A percentile compares a stretch with the other conserved stretches of the same genome.
Conservation (phyloP, 2,888 invertebrate species). For the Strigamia crassipes region DNA sequence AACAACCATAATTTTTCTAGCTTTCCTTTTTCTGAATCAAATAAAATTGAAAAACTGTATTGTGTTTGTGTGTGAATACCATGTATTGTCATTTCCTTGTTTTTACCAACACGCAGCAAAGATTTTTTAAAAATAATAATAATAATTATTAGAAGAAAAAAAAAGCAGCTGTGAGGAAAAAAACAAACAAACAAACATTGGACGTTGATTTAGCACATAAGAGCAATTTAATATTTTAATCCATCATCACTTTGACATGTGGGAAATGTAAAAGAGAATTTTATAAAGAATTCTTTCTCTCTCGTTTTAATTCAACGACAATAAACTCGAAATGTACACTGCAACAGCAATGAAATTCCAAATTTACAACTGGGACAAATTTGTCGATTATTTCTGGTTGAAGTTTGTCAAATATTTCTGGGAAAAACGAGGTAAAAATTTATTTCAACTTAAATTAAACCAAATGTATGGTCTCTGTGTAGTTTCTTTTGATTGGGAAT, state of each 20-base stretch:
- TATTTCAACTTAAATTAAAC: background rate
- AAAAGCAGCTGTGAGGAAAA: background rate
- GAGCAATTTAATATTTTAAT: background rate
- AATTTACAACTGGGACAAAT: background rate
- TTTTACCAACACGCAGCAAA: too few species aligned
- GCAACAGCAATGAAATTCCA: background rate
- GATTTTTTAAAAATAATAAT: too few species aligned
- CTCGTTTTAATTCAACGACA: background rate
- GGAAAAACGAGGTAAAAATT: slow-evolving; percentile 9
- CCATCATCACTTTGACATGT: background rate
- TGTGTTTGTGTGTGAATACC: too few species aligned
- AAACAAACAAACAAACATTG: background rate
- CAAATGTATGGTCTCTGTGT: too few species aligned
- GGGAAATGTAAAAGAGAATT: background rate
- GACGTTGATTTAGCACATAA: background rate
- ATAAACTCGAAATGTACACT: background rate
- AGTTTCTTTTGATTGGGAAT: too few species aligned
- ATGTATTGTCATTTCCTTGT: too few species aligned
- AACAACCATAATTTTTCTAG: too few species aligned
- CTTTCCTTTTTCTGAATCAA: too few species aligned
- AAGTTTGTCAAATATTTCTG: background rate
- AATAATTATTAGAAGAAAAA: background rate
- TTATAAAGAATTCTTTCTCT: background rate
- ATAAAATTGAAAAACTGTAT: too few species aligned
- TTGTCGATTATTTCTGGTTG: background rate